Conservation (phyloP, 2,888 invertebrate genomes). For the Syrphus vitripennis region DNA sequence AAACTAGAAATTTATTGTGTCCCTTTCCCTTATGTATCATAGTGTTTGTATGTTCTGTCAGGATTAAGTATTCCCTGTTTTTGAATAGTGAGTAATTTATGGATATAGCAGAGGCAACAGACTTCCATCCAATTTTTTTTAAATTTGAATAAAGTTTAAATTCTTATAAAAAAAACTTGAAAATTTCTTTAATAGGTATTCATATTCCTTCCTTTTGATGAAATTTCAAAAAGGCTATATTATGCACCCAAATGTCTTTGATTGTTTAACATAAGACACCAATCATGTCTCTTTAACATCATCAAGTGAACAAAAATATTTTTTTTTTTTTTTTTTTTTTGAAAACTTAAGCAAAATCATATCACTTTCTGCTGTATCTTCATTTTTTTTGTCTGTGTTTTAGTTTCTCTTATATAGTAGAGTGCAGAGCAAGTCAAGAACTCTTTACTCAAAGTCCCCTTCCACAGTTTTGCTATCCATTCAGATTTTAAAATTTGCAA, state of each 20-base stretch:
- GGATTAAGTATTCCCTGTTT: not conserved
- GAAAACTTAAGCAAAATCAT: slow-evolving; percentile 17
- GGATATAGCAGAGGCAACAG: not conserved
- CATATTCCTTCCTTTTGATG: not conserved
- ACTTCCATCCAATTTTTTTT: not conserved
- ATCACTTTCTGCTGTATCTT: slow-evolving; percentile 20
- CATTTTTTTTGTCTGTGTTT: not conserved
- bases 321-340: not conserved
- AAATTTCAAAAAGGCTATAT: not conserved
- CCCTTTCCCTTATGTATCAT: slow-evolving; percentile 6
- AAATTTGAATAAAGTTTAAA: not conserved
- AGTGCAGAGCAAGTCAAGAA: slow-evolving; percentile 40
- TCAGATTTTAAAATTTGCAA: slow-evolving; percentile 21
- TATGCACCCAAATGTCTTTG: slow-evolving; percentile 6
- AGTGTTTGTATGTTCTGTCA: not conserved
- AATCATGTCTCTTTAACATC: slow-evolving; percentile 13
- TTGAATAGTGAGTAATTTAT: slow-evolving; percentile 45
- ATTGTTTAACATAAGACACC: slow-evolving; percentile 27
- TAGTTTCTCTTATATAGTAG: not conserved
- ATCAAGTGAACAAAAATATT: slow-evolving; percentile 4
- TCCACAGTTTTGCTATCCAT: not conserved
- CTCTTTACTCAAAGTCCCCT: not conserved
- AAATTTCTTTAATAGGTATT: not conserved
- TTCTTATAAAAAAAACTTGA: not conserved
- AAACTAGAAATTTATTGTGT: slow-evolving; percentile 44